Percentiles rank a stretch among this genome's conserved stretches.
Evolutionary conservation across 2,888 invertebrate genomes (phyloP).

Genomic region (Diarsia dahlii): DNA sequence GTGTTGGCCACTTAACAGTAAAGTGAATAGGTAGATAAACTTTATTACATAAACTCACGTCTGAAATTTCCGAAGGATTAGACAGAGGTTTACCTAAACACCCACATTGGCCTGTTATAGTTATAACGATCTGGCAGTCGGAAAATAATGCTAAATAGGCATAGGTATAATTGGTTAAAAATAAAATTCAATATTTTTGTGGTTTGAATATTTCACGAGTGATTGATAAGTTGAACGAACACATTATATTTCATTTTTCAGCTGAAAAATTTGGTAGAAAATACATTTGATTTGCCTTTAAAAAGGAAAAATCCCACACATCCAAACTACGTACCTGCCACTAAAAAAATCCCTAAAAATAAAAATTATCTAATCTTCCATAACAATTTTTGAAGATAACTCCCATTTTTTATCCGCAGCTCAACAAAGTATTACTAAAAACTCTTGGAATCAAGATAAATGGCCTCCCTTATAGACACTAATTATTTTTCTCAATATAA

Average conservation of each 20-base stretch:
- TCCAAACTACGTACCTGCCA: background rate
- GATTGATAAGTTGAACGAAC: too few relatives aligned
- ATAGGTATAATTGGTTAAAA: too few relatives aligned
- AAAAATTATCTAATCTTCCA: background rate
- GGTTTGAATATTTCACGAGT: too few relatives aligned
- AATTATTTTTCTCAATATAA: constrained; percentile 40
- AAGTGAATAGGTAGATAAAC: background rate
- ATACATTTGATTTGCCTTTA: too few relatives aligned
- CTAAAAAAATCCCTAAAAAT: background rate
- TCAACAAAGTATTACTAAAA: constrained; percentile 6
- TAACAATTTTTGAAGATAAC: background rate
- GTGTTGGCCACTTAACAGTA: background rate
- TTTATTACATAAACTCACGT: background rate
- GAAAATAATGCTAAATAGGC: too few relatives aligned
- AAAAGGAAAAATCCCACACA: background rate
- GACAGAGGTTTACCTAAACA: too few relatives aligned
- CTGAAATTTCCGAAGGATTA: too few relatives aligned
- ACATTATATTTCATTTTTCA: too few relatives aligned
- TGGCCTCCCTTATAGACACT: background rate
- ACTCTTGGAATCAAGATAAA: constrained; percentile 19
- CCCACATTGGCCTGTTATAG: too few relatives aligned
- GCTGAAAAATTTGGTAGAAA: too few relatives aligned
- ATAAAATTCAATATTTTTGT: too few relatives aligned
- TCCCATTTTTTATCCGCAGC: background rate
- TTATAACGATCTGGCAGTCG: too few relatives aligned